Evolutionary conservation across 2,113 vertebrate genomes (phyloP).

Genomic region (Australoheros scitulus): DNA sequence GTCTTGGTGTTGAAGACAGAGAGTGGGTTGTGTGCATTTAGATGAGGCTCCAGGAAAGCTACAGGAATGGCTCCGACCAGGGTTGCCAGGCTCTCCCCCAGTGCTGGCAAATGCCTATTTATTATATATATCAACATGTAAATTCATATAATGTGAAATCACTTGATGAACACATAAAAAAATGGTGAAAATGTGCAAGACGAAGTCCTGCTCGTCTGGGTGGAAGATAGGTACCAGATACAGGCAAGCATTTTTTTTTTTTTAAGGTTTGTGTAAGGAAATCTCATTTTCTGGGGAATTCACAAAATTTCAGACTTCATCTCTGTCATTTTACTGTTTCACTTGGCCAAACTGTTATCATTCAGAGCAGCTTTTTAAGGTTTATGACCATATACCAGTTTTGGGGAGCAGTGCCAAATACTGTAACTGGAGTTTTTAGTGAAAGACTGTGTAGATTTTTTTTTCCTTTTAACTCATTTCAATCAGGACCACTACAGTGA

Average conservation of each 20-base stretch:
- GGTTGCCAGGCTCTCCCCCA: conserved; percentile 93
- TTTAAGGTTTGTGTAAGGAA: too few relatives aligned
- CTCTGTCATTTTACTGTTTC: background rate
- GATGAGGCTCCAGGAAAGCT: conserved; percentile 92
- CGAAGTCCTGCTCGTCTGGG: background rate
- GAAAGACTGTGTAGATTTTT: too few relatives aligned
- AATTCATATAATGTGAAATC: background rate
- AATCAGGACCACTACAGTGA: background rate
- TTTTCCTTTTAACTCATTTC: background rate
- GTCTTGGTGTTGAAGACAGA: conserved; percentile 98
- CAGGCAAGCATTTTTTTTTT: background rate
- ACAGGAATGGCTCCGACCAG: conserved; percentile 95
- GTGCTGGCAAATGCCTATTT: conserved; percentile 89
- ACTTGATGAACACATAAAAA: background rate
- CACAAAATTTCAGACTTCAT: background rate
- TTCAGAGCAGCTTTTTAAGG: background rate
- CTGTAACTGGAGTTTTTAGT: background rate
- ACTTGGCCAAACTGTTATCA: background rate
- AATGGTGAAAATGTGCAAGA: background rate
- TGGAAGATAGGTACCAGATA: background rate
- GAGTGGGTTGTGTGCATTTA: conserved; percentile 90
- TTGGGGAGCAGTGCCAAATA: background rate
- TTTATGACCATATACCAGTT: background rate
- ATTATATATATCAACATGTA: background rate
- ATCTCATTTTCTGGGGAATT: background rate